phyloP scores from a whole-genome alignment of 1,140 invertebrate genomes.

The Drosophila sproati region DNA sequence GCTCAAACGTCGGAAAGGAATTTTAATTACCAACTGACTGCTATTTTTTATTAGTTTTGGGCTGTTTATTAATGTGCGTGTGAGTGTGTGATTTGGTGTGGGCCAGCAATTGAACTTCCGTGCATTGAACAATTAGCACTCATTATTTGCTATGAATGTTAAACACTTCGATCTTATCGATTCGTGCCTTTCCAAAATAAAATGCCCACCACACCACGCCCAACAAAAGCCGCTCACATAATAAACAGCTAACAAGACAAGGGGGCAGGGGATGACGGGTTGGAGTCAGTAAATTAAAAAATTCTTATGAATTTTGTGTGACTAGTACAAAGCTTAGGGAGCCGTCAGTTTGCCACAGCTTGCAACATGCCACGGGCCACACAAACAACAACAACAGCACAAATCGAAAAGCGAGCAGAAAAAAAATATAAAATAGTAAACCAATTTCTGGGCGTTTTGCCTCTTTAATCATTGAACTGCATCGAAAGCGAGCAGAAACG shows the following conservation, averaged over 20 bases:
- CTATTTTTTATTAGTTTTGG: slow-evolving; percentile 21
- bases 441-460: slow-evolving; percentile 80
- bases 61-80: not conserved
- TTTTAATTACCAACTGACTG: slow-evolving; percentile 58
- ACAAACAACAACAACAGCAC: slow-evolving; percentile 22
- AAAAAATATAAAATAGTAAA: slow-evolving; percentile 37
- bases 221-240: slow-evolving; percentile 40
- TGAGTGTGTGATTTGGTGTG: slow-evolving; percentile 10
- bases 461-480: slow-evolving; percentile 82
- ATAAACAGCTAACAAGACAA: slow-evolving; percentile 25
- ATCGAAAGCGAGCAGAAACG: slow-evolving; percentile 66
- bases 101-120: slow-evolving; percentile 58
- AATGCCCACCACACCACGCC: slow-evolving; percentile 50
- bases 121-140: slow-evolving; percentile 67
- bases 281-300: slow-evolving; percentile 71
- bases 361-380: slow-evolving; percentile 73
- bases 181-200: slow-evolving; percentile 65
- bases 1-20: slow-evolving; percentile 40
- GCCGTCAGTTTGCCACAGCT: slow-evolving; percentile 44
- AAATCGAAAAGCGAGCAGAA: slow-evolving; percentile 38
- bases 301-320: slow-evolving; percentile 61
- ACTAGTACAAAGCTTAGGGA: slow-evolving; percentile 38
- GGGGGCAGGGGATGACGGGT: slow-evolving; percentile 14
- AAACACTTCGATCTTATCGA: slow-evolving; percentile 62
- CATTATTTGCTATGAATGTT: slow-evolving; percentile 64